These are phyloP conservation scores for Megalops cyprinoides DNA, from an alignment of 2,797 vertebrate genomes.

Conservation along the genomic window DNA sequence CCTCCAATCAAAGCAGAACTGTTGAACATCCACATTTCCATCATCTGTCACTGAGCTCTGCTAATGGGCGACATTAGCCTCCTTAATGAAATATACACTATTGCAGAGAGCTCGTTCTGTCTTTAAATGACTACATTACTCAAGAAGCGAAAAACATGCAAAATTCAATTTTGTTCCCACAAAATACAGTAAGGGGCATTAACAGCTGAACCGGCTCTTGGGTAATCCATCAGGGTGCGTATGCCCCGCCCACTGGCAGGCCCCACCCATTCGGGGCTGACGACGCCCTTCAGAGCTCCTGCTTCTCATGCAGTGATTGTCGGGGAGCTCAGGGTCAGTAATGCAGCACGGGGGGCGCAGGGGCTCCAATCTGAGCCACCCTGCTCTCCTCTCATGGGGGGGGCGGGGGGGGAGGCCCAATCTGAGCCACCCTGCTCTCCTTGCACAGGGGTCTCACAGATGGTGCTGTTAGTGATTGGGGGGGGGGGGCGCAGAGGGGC, in stretches of 20 bases:
- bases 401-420: too few species aligned
- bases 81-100: conserved; percentile 84
- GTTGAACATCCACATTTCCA: conserved; percentile 75
- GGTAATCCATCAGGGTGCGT: conserved; percentile 56
- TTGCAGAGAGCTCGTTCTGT: conserved; percentile 71
- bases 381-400: neutral
- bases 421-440: too few species aligned
- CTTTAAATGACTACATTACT: conserved; percentile 78
- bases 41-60: conserved; percentile 63
- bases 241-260: conserved; percentile 60
- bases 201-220: conserved; percentile 55
- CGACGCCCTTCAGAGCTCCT: conserved; percentile 32
- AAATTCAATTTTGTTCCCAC: conserved; percentile 78
- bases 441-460: too few species aligned
- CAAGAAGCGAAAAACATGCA: conserved; percentile 85
- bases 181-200: conserved; percentile 56
- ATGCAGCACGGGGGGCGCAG: neutral
- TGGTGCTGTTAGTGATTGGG: too few species aligned
- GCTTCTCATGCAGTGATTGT: conserved; percentile 6
- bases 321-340: neutral
- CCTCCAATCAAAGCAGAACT: conserved; percentile 74
- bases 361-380: neutral
- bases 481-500: too few species aligned
- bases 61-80: conserved; percentile 86
- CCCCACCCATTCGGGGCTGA: conserved; percentile 53